phyloP scores from a whole-genome alignment of 2,888 invertebrate species.

The Serrognathus titanus region DNA sequence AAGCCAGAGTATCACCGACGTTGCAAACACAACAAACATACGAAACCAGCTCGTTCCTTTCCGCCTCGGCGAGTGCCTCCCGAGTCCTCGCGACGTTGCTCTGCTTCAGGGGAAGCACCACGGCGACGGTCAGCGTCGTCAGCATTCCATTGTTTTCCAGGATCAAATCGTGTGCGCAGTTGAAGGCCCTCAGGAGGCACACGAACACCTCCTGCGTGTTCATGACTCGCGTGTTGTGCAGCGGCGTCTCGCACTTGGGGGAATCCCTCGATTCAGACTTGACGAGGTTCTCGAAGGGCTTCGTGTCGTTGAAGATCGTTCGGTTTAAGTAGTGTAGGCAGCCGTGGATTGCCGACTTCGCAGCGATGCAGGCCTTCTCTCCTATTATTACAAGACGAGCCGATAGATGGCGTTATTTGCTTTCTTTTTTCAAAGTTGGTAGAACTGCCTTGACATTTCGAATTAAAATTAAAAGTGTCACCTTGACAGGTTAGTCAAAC shows the following conservation, averaged over 20 bases:
- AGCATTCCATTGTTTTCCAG: conserved; percentile 77
- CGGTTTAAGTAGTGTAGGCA: conserved; percentile 78
- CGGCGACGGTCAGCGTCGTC: conserved; percentile 79
- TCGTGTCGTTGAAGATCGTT: conserved; percentile 55
- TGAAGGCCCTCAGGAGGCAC: conserved; percentile 73
- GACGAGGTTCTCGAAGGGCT: conserved; percentile 42
- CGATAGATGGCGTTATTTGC: too few species aligned
- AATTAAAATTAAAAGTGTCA: too few species aligned
- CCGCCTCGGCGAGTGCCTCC: conserved; percentile 13
- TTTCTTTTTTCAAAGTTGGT: too few species aligned
- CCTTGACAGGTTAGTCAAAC: too few species aligned
- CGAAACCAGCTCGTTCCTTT: conserved; percentile 6
- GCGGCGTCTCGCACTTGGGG: conserved; percentile 20
- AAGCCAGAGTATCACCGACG: conserved; percentile 86
- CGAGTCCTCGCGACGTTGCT: conserved; percentile 14
- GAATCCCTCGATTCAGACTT: conserved; percentile 32
- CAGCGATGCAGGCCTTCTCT: conserved; percentile 77
- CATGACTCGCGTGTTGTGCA: conserved; percentile 37
- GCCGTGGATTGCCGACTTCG: conserved; percentile 82
- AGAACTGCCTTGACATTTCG: too few species aligned
- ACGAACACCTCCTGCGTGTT: conserved; percentile 72
- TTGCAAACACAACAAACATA: conserved; percentile 82
- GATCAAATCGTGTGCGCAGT: conserved; percentile 81
- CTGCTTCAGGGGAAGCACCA: conserved; percentile 61
- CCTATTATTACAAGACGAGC: conserved; percentile 40